phyloP scores from a whole-genome alignment of 2,113 vertebrate genomes.

The Limnothrissa miodon region DNA sequence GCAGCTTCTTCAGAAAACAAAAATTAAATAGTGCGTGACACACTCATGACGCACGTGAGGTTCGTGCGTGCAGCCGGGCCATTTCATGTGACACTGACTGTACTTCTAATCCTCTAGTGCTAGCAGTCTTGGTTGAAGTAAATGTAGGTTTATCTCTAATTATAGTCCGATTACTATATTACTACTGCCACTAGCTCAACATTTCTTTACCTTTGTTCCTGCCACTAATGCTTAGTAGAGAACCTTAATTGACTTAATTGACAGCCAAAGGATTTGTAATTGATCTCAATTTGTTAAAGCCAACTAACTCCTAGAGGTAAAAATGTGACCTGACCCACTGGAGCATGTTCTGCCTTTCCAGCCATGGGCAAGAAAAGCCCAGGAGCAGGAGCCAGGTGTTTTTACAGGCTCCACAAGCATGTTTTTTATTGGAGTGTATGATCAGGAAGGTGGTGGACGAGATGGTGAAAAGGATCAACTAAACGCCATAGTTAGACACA shows the following conservation, averaged over 20 bases:
- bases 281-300: not conserved
- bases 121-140: too few species aligned
- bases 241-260: not conserved
- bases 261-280: not conserved
- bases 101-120: too few species aligned
- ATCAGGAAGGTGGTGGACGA: not conserved
- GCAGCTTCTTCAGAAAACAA: too few species aligned
- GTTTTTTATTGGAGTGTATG: too few species aligned
- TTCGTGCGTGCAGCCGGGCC: too few species aligned
- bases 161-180: too few species aligned
- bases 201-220: not conserved
- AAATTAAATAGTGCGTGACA: too few species aligned
- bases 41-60: too few species aligned
- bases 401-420: too few species aligned
- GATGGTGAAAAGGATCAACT: not conserved
- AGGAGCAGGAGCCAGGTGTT: too few species aligned
- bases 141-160: not conserved
- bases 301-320: not conserved
- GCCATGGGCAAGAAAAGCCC: not conserved
- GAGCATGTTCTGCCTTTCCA: not conserved
- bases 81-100: too few species aligned
- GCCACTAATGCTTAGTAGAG: not conserved
- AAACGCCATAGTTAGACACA: not conserved
- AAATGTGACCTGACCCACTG: slow-evolving; percentile 25
- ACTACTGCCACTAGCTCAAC: not conserved